These are phyloP conservation scores for Rhizomys pruinosus DNA, from an alignment of 2,113 vertebrate genomes.

Conservation along the genomic window DNA sequence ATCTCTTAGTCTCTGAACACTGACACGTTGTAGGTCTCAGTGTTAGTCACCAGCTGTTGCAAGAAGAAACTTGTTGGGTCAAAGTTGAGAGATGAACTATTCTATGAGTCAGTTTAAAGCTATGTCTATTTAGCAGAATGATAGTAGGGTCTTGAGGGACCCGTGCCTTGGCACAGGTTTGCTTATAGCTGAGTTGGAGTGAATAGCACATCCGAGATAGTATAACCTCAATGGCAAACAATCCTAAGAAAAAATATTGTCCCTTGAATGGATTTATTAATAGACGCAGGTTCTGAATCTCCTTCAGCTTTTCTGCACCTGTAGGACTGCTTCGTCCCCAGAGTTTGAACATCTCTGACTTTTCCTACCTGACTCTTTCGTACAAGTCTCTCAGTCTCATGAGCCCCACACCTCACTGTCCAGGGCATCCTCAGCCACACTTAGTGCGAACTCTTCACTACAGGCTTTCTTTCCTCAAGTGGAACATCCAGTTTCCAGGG, in stretches of 20 bases:
- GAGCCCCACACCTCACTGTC: fast-evolving
- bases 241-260: not conserved
- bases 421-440: not conserved
- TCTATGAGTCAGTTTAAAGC: too few species aligned
- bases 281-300: not conserved
- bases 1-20: too few species aligned
- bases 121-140: too few species aligned
- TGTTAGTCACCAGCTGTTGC: too few species aligned
- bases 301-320: not conserved
- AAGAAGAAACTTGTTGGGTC: too few species aligned
- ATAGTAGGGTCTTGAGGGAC: too few species aligned
- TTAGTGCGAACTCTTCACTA: not conserved
- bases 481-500: not conserved
- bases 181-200: not conserved
- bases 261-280: not conserved
- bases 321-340: not conserved
- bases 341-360: not conserved
- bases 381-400: not conserved
- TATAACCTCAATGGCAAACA: not conserved
- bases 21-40: too few species aligned
- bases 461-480: not conserved
- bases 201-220: not conserved
- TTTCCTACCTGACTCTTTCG: too few species aligned
- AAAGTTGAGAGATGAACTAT: too few species aligned
- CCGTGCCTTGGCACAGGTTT: not conserved